Conservation (phyloP, 2,888 invertebrate species). For the Campoplex nolae region DNA sequence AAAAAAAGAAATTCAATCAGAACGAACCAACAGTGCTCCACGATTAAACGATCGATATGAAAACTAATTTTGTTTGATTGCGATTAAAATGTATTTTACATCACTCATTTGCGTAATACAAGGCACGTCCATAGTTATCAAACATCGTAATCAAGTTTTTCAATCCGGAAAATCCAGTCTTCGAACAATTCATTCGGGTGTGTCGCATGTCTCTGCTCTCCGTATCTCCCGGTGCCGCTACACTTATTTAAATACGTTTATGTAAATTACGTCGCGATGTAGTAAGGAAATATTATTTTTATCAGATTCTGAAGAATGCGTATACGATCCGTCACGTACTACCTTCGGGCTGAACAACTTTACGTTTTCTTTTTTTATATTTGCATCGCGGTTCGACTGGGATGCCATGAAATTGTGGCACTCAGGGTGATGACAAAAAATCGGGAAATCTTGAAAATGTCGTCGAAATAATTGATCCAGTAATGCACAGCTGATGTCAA, state of each 20-base stretch:
- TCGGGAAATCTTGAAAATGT: neutral
- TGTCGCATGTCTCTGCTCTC: neutral
- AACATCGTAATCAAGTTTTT: constrained; percentile 16
- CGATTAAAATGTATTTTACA: constrained; percentile 22
- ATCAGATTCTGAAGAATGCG: constrained; percentile 20
- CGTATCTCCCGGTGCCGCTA: constrained; percentile 4
- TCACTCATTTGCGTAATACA: constrained; percentile 15
- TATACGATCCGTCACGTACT: neutral
- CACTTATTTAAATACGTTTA: constrained; percentile 44
- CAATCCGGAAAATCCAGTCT: constrained; percentile 33
- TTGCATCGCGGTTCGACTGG: neutral
- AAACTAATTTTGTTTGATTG: constrained; percentile 11
- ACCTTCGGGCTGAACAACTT: neutral
- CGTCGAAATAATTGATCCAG: neutral
- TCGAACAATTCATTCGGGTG: constrained; percentile 39
- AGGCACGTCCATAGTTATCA: constrained; percentile 12
- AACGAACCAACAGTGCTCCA: neutral
- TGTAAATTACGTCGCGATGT: constrained; percentile 24
- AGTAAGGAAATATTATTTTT: constrained; percentile 30
- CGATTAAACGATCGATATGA: neutral
- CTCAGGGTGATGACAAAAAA: neutral
- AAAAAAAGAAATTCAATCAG: neutral
- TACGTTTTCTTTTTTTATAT: neutral
- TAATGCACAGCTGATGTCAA: neutral
- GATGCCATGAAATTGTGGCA: neutral